Conservation (phyloP, 2,113 vertebrate species). For the Saguinus midas region DNA sequence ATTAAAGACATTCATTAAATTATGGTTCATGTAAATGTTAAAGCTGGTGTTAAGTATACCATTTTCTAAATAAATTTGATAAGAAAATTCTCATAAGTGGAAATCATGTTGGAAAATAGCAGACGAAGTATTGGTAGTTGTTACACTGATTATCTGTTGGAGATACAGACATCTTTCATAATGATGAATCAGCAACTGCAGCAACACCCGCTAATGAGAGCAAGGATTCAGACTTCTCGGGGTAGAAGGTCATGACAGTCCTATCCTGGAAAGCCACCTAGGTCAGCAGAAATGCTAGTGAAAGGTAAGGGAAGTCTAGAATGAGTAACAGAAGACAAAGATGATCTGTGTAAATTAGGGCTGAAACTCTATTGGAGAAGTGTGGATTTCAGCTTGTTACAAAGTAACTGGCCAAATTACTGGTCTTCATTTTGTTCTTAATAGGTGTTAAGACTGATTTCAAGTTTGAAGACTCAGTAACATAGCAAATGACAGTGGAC, state of each 20-base stretch:
- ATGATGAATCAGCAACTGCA: not conserved
- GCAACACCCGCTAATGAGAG: not conserved
- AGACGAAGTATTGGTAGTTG: not conserved
- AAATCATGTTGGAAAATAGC: not conserved
- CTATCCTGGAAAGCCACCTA: not conserved
- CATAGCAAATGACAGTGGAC: not conserved
- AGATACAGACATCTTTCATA: not conserved
- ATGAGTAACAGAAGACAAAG: not conserved
- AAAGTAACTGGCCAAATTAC: not conserved
- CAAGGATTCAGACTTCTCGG: not conserved
- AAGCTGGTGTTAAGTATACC: not conserved
- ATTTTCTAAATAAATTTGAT: not conserved
- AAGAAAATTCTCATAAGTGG: not conserved
- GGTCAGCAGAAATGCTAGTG: not conserved
- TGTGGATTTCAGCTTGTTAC: not conserved
- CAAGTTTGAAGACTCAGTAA: not conserved
- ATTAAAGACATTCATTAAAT: not conserved
- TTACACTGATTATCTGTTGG: not conserved
- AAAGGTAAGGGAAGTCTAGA: not conserved
- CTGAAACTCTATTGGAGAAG: not conserved
- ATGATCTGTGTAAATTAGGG: not conserved
- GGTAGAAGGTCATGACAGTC: not conserved
- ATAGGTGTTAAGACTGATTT: not conserved
- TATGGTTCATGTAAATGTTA: not conserved
- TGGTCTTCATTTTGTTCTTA: not conserved